Percentiles rank a stretch among this genome's conserved stretches.
Conservation (phyloP, 2,113 vertebrate genomes). For the Gambusia holbrooki region DNA sequence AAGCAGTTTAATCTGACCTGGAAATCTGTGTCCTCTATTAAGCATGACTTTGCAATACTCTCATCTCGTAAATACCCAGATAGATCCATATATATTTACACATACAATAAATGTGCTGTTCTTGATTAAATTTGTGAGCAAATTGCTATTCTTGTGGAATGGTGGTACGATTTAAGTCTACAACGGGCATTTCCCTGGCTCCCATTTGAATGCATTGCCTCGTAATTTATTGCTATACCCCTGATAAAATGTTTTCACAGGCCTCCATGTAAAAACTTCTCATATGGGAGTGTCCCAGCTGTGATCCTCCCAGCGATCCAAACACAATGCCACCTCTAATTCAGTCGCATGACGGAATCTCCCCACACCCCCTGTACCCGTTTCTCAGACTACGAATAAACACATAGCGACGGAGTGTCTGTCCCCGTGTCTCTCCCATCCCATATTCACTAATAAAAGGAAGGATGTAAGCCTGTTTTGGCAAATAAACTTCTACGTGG, state of each 20-base stretch:
- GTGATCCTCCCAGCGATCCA: slow-evolving; percentile 55
- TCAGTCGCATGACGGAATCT: slow-evolving; percentile 68
- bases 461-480: slow-evolving; percentile 84
- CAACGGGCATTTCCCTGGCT: slow-evolving; percentile 5
- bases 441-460: slow-evolving; percentile 74
- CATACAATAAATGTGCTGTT: background rate
- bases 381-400: slow-evolving; percentile 76
- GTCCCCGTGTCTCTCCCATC: slow-evolving; percentile 74
- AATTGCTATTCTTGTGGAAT: background rate
- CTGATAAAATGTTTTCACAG: slow-evolving; percentile 30
- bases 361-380: slow-evolving; percentile 25
- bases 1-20: slow-evolving; percentile 82
- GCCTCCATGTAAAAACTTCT: slow-evolving; percentile 32
- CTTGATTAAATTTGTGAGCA: background rate
- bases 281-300: slow-evolving; percentile 48
- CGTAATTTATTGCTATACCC: slow-evolving; percentile 11
- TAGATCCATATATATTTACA: slow-evolving; percentile 28
- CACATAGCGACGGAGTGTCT: slow-evolving; percentile 77
- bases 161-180: background rate
- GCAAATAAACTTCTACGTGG: slow-evolving; percentile 76
- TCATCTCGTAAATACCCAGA: slow-evolving; percentile 41
- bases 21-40: slow-evolving; percentile 82
- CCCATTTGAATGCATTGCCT: slow-evolving; percentile 5
- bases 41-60: slow-evolving; percentile 69
- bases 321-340: slow-evolving; percentile 74